Evolutionary conservation across 2,888 invertebrate species (phyloP).

Genomic region (Platynereis dumerilii): DNA sequence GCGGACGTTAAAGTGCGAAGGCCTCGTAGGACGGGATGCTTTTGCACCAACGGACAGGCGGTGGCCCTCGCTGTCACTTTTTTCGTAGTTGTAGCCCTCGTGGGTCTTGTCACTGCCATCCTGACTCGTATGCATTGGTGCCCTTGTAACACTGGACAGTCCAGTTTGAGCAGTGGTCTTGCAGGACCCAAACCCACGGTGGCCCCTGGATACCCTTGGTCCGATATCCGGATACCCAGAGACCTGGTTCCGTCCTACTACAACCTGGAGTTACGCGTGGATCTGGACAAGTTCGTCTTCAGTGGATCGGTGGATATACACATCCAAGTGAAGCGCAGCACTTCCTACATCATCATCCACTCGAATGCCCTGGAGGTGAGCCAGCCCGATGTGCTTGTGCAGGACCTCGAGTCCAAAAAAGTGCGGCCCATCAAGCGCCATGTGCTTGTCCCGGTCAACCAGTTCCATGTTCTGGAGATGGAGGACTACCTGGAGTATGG

Average conservation of each 20-base stretch:
- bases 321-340: constrained; percentile 15
- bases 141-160: background rate
- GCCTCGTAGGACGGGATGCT: constrained; percentile 24
- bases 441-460: constrained; percentile 26
- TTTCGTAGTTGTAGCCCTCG: constrained; percentile 20
- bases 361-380: constrained; percentile 27
- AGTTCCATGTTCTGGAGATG: constrained; percentile 36
- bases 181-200: constrained; percentile 27
- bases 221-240: constrained; percentile 35
- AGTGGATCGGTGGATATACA: constrained; percentile 35
- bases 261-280: constrained; percentile 31
- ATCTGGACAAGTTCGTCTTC: constrained; percentile 36
- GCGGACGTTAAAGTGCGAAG: constrained; percentile 21
- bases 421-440: constrained; percentile 13
- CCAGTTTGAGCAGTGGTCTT: background rate
- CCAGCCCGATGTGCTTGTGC: constrained; percentile 21
- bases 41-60: constrained; percentile 20
- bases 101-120: constrained; percentile 25
- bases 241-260: constrained; percentile 35
- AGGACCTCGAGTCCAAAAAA: constrained; percentile 9
- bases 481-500: constrained; percentile 22
- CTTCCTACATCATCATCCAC: constrained; percentile 36
- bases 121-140: constrained; percentile 12
- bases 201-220: constrained; percentile 33
- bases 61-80: constrained; percentile 19